These are phyloP conservation scores for Xyrauchen texanus DNA, from an alignment of 2,113 vertebrate genomes.

Conservation along the genomic window DNA sequence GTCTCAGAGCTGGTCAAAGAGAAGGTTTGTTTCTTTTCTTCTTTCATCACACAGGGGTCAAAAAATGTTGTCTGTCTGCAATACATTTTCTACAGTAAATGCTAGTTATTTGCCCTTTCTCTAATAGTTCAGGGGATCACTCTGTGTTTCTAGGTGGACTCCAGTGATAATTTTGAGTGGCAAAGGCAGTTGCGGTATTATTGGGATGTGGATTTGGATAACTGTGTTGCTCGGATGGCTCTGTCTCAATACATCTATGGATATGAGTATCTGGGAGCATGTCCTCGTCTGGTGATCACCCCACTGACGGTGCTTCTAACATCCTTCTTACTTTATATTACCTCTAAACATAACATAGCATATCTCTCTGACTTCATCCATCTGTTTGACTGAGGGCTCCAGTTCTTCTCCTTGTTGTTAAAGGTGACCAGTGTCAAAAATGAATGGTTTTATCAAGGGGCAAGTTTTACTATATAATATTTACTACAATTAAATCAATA, in stretches of 20 bases:
- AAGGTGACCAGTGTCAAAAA: too few relatives aligned
- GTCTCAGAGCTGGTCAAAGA: conserved; percentile 77
- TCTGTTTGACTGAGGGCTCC: too few relatives aligned
- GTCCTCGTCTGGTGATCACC: conserved; percentile 81
- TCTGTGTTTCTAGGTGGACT: conserved; percentile 67
- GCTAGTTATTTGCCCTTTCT: not conserved
- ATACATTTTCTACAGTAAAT: not conserved
- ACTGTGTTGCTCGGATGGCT: conserved; percentile 82
- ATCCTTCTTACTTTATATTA: not conserved
- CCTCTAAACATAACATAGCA: not conserved
- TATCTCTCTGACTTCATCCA: too few relatives aligned
- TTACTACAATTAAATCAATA: too few relatives aligned
- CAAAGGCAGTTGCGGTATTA: conserved; percentile 82
- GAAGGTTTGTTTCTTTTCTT: conserved; percentile 65
- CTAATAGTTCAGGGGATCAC: conserved; percentile 12
- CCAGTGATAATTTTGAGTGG: conserved; percentile 81
- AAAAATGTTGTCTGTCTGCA: not conserved
- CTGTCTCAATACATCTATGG: conserved; percentile 83
- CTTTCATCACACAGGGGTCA: not conserved
- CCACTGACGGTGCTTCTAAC: conserved; percentile 73
- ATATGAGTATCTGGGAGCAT: conserved; percentile 83
- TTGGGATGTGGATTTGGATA: conserved; percentile 80
- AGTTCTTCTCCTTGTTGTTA: too few relatives aligned
- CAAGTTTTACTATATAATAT: too few relatives aligned
- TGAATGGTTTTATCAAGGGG: too few relatives aligned